Evolutionary conservation across 2,888 invertebrate genomes (phyloP).

Genomic region (Xanthorhoe designata): DNA sequence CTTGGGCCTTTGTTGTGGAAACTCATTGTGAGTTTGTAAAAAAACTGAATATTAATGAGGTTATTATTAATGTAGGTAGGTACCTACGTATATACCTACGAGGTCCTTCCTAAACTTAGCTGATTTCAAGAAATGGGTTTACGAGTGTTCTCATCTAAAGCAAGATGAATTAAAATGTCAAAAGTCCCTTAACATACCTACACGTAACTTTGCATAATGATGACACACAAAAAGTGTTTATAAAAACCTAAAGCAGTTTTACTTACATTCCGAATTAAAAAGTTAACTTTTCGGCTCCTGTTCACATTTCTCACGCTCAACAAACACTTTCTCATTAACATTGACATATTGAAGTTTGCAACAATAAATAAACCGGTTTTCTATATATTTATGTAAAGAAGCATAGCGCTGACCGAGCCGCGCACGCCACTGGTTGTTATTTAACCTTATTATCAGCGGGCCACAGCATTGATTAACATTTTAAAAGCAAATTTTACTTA

Average conservation of each 20-base stretch:
- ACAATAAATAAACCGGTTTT: slow-evolving; percentile 25
- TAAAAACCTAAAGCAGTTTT: slow-evolving; percentile 1
- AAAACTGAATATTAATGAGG: not conserved
- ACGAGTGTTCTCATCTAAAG: too few relatives aligned
- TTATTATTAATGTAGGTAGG: not conserved
- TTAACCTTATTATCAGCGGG: slow-evolving; percentile 65
- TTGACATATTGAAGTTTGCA: slow-evolving; percentile 59
- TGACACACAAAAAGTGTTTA: not conserved
- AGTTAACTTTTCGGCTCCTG: slow-evolving; percentile 59
- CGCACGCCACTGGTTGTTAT: slow-evolving; percentile 67
- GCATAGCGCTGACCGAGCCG: slow-evolving; percentile 52
- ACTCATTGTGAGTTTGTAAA: not conserved
- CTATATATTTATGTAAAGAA: slow-evolving; percentile 27
- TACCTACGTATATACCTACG: not conserved
- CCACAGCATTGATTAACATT: slow-evolving; percentile 70
- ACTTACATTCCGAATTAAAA: slow-evolving; percentile 68
- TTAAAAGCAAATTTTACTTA: slow-evolving; percentile 62
- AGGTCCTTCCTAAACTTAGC: too few relatives aligned
- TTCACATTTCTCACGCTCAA: slow-evolving; percentile 63
- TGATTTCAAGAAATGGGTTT: too few relatives aligned
- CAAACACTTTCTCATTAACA: slow-evolving; percentile 68
- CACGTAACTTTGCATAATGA: not conserved
- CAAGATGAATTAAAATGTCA: too few relatives aligned
- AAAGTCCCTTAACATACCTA: not conserved
- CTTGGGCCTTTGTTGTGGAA: not conserved